Conservation (phyloP, 2,888 invertebrate species). For the Andrena trimmerana region DNA sequence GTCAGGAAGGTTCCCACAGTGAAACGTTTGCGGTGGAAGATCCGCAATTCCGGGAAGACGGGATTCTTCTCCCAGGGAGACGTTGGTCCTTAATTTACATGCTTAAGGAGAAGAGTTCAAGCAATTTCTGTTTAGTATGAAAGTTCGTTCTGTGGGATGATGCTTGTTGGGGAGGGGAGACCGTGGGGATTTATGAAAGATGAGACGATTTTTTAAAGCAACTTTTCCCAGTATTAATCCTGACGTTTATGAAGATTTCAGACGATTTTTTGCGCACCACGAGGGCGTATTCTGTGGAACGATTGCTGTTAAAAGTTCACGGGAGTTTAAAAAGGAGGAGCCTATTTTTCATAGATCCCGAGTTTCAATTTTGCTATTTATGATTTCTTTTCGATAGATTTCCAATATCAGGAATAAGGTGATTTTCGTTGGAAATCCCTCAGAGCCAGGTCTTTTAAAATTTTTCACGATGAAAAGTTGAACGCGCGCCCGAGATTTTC, state of each 20-base stretch:
- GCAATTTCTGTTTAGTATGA: background rate
- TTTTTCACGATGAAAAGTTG: slow-evolving; percentile 44
- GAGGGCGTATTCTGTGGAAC: background rate
- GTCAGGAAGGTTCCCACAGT: background rate
- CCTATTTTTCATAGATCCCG: background rate
- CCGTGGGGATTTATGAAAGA: too few species aligned
- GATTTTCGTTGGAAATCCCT: slow-evolving; percentile 48
- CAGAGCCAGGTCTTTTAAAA: slow-evolving; percentile 38
- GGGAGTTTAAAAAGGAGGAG: background rate
- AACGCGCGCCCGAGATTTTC: slow-evolving; percentile 43
- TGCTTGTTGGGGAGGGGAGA: too few species aligned
- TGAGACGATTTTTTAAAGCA: too few species aligned
- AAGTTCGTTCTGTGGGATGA: too few species aligned
- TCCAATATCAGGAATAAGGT: slow-evolving; percentile 44
- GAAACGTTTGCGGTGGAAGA: background rate
- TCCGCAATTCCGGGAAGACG: background rate
- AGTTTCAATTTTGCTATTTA: slow-evolving; percentile 33
- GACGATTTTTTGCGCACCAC: background rate
- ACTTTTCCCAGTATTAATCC: too few species aligned
- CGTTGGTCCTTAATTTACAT: too few species aligned
- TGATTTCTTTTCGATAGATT: slow-evolving; percentile 19
- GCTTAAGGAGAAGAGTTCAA: background rate
- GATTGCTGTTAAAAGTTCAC: background rate
- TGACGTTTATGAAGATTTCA: too few species aligned
- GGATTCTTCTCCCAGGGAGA: background rate